Percentiles rank a stretch among this genome's conserved stretches.
Conservation (phyloP, 2,113 vertebrate species). For the Campylorhamphus procurvoides region DNA sequence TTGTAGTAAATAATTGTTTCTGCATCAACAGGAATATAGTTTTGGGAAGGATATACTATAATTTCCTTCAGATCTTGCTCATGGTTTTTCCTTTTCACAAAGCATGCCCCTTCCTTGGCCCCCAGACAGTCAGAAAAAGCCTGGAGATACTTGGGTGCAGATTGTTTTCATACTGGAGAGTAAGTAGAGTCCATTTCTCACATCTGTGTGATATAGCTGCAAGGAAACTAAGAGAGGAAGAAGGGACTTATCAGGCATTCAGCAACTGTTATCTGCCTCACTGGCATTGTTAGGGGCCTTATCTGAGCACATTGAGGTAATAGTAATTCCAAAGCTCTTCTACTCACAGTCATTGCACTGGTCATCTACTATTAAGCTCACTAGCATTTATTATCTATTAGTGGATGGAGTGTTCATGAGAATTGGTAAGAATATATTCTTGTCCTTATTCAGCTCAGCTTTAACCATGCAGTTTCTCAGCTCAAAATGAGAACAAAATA, state of each 20-base stretch:
- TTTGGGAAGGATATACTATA: neutral
- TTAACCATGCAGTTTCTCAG: neutral
- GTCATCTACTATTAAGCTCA: slow-evolving; percentile 49
- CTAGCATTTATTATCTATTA: slow-evolving; percentile 30
- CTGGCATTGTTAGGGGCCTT: slow-evolving; percentile 28
- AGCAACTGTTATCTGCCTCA: slow-evolving; percentile 6
- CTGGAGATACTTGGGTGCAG: neutral
- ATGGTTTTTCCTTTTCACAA: neutral
- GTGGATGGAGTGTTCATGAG: neutral
- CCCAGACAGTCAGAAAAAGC: neutral
- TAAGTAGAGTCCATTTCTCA: neutral
- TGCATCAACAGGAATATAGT: neutral
- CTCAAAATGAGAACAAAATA: neutral
- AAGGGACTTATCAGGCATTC: slow-evolving; percentile 33
- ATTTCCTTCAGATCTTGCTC: neutral
- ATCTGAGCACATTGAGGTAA: slow-evolving; percentile 37
- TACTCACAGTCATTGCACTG: neutral
- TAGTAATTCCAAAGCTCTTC: slow-evolving; percentile 30
- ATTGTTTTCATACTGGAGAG: neutral
- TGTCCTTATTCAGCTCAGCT: neutral
- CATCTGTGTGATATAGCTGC: neutral
- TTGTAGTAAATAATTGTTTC: neutral
- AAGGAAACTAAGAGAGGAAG: neutral
- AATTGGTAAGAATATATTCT: neutral
- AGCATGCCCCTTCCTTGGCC: neutral